Evolutionary conservation across 2,888 invertebrate species (phyloP).

Genomic region (Agrochola circellaris): DNA sequence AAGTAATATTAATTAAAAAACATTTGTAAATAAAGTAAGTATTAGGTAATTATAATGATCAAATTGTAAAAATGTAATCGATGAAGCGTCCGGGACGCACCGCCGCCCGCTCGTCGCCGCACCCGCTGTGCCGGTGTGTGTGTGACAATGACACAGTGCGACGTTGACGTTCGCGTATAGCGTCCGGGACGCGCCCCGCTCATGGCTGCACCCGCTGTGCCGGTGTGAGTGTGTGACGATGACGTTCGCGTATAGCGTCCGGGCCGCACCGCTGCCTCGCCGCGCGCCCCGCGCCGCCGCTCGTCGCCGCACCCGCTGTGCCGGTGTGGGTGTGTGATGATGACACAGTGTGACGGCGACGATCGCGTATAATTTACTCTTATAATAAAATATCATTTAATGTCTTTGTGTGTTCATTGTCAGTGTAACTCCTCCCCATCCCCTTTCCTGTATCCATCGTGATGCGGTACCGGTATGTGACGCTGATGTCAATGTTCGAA

Average conservation of each 20-base stretch:
- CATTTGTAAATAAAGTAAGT: slow-evolving; percentile 43
- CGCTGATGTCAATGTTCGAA: not conserved
- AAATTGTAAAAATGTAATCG: not conserved
- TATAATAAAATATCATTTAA: slow-evolving; percentile 14
- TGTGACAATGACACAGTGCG: not conserved
- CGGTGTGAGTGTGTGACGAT: not conserved
- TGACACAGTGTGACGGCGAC: not conserved
- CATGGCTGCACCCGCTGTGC: too few relatives aligned
- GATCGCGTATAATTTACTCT: not conserved
- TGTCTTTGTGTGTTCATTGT: slow-evolving; percentile 1
- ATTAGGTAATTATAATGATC: slow-evolving; percentile 2
- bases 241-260: too few relatives aligned
- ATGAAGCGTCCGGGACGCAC: not conserved
- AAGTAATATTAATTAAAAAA: slow-evolving; percentile 16
- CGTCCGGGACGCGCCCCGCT: too few relatives aligned
- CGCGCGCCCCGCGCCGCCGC: too few relatives aligned
- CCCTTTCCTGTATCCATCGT: not conserved
- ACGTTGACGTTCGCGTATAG: not conserved
- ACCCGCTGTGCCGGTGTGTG: too few relatives aligned
- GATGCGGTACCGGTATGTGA: too few relatives aligned
- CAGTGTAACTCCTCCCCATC: not conserved
- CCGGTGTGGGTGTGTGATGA: not conserved
- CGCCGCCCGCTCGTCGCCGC: not conserved
- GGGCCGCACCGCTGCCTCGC: too few relatives aligned
- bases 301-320: too few relatives aligned